These are phyloP conservation scores for Eutolmus rufibarbis DNA, from an alignment of 2,888 invertebrate genomes.

Conservation along the genomic window DNA sequence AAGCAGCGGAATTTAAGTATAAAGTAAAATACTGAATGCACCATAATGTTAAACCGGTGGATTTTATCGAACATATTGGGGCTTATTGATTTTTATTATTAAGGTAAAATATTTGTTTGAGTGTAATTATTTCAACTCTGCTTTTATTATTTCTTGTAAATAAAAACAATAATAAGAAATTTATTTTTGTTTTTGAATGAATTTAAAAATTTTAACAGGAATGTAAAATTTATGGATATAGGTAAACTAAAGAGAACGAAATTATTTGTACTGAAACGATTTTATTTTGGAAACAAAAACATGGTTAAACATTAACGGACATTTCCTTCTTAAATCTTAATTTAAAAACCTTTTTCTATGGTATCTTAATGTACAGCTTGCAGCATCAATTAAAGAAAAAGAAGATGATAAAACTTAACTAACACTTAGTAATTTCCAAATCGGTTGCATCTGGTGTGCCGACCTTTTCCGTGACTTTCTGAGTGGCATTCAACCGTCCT, in stretches of 20 bases:
- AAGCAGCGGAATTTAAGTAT: background rate
- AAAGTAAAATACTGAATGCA: background rate
- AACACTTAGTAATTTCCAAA: background rate
- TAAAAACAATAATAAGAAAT: background rate
- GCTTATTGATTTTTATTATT: background rate
- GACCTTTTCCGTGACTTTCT: background rate
- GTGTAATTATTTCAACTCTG: background rate
- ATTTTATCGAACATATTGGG: background rate
- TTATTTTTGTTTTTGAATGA: background rate
- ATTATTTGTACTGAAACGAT: background rate
- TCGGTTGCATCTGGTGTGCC: background rate
- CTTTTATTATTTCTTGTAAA: background rate
- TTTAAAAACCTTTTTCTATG: background rate
- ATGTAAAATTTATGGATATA: too few relatives aligned
- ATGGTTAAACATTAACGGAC: background rate
- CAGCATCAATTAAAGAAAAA: background rate
- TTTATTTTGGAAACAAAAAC: background rate
- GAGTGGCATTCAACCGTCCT: background rate
- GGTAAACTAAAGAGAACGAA: too few relatives aligned
- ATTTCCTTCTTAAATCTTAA: background rate
- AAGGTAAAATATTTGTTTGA: background rate
- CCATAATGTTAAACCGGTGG: background rate
- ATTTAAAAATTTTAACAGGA: background rate
- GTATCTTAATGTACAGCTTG: background rate
- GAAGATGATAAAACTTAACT: background rate